phyloP scores from a whole-genome alignment of 1,140 invertebrate genomes.

The Nasonia giraulti region DNA sequence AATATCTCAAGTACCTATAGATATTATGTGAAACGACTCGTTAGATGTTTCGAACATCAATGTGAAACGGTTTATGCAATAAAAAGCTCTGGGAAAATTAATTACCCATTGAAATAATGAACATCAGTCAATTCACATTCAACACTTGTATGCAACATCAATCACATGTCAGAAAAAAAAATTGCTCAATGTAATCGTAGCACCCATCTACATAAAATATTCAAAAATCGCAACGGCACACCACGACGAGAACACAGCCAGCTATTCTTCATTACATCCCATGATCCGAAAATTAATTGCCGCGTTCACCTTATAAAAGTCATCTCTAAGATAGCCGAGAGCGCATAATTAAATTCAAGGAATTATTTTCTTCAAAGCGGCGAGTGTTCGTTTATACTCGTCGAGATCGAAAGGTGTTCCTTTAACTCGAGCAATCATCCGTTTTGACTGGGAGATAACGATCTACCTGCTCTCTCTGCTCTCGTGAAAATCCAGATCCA shows the following conservation, averaged over 20 bases:
- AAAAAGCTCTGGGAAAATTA: background rate
- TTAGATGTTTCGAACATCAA: too few species aligned
- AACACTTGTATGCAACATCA: background rate
- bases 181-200: too few species aligned
- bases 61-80: background rate
- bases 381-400: background rate
- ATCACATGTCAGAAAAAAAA: background rate
- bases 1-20: too few species aligned
- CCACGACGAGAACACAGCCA: too few species aligned
- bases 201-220: too few species aligned
- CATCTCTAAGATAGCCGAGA: background rate
- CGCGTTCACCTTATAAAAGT: background rate
- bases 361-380: background rate
- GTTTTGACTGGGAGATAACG: background rate
- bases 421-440: slow-evolving; percentile 11
- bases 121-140: background rate
- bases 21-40: too few species aligned
- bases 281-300: background rate
- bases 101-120: background rate
- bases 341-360: background rate
- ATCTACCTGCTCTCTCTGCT: background rate
- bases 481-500: background rate
- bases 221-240: too few species aligned
- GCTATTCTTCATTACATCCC: too few species aligned
- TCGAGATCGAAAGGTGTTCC: background rate